Evolutionary conservation across 1,140 invertebrate genomes (phyloP), one percentile per base, ranked within the genome.

Genomic region (Rhysida immarginata): DNA sequence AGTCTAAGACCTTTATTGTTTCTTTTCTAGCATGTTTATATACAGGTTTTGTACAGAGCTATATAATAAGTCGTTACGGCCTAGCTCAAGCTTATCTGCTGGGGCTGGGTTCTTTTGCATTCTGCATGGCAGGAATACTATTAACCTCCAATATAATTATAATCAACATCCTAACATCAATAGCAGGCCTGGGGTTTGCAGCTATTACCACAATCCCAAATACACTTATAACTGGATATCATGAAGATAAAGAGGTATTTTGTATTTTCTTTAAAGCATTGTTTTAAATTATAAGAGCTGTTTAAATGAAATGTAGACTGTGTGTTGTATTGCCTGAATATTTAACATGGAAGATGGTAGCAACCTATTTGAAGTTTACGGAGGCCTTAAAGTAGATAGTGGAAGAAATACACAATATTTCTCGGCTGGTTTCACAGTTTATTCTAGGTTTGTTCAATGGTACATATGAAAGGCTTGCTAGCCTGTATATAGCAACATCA

Each of bases 161-260:
- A 49, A 66, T 75, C 16, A 72, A 69, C 53, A 24, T 68, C 1
- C 68, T 70, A 63, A 71, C 73, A 16, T 66, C 68, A 0, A 51
- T 71, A n/a, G 73, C 73, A 14, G 74, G 74, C 3, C 62, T 75
- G 44, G 73, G 67, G 2, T 73, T 70, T 61, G 71, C 73, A n/a
- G 70, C 69, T 2, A 60, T 74, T 5, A 75, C 73, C 13, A 74
- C 72, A 2, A 69, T 74, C 50, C 74, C 74, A 41, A 75, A 71
- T 58, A 68, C 71, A 29, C 62, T 76, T 18, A 63, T 75, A 8
- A 69, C 70, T 5, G 63, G 65, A 26, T 76, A 75, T 57, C 71
- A 74, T 57, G 63, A 59, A 16, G 65, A 71, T 56, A 70, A 69
- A 66, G 67, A 71, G 66, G 72, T 74, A 60, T 59, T 57, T 57